Evolutionary conservation across 1,140 invertebrate genomes (phyloP).

Genomic region (Contarinia nasturtii): DNA sequence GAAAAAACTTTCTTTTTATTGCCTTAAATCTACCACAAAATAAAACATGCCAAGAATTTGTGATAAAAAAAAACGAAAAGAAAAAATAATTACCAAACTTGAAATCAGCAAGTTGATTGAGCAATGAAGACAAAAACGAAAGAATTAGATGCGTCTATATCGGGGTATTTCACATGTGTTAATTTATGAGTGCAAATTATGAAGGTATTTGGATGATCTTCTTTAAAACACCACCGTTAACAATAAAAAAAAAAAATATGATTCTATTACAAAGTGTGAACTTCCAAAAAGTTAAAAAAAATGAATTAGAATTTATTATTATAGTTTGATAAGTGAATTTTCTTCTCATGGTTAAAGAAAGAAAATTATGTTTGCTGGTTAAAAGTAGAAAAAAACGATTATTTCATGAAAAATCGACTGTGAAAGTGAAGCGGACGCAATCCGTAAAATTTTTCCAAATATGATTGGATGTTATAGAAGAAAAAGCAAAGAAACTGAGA

Average conservation of each 20-base stretch:
- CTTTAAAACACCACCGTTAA: background rate
- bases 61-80: background rate
- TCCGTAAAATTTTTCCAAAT: no score
- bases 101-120: no score
- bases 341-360: background rate
- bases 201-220: background rate
- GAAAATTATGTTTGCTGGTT: no score
- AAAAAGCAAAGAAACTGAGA: no score
- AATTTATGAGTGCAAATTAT: background rate
- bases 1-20: no score
- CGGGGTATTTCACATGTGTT: background rate
- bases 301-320: background rate
- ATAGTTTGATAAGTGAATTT: background rate
- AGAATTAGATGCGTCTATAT: no score
- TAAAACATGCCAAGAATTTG: conserved; percentile 5
- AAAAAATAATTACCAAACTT: background rate
- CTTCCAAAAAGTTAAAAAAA: background rate
- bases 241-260: background rate
- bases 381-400: no score
- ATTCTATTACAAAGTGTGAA: no score
- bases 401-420: no score
- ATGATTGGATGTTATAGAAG: no score
- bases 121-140: no score
- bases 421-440: no score
- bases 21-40: conserved; percentile 1